These are phyloP conservation scores for Invenusta paracnida DNA, from an alignment of 2,888 invertebrate species.

Conservation along the genomic window DNA sequence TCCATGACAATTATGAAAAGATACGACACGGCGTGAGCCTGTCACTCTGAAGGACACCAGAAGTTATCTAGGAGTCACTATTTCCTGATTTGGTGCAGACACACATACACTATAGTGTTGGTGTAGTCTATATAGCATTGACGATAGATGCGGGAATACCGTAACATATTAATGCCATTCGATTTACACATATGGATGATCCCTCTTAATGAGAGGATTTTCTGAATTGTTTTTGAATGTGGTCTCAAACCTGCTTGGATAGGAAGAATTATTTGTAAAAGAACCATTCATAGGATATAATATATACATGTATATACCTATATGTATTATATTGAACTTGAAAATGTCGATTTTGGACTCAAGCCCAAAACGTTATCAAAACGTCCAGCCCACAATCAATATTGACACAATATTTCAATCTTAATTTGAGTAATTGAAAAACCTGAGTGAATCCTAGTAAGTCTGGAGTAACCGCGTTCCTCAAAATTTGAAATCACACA, in stretches of 20 bases:
- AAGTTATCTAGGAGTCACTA: background rate
- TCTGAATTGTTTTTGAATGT: background rate
- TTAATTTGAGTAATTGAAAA: too few relatives aligned
- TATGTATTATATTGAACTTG: too few relatives aligned
- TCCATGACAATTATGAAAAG: background rate
- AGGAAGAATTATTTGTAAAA: background rate
- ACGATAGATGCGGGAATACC: background rate
- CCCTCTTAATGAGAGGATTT: background rate
- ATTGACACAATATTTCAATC: too few relatives aligned
- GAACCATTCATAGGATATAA: background rate
- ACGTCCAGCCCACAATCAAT: too few relatives aligned
- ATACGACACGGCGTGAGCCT: background rate
- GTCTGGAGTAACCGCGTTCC: too few relatives aligned
- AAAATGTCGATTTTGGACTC: too few relatives aligned
- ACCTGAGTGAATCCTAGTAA: too few relatives aligned
- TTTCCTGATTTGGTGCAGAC: background rate
- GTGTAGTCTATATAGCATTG: background rate
- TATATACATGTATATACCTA: too few relatives aligned
- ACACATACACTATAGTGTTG: background rate
- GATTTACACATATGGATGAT: background rate
- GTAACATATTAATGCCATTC: background rate
- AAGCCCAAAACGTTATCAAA: too few relatives aligned
- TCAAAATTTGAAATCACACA: too few relatives aligned
- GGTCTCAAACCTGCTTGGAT: background rate
- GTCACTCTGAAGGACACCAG: background rate